Evolutionary conservation across 2,888 invertebrate species (phyloP), one percentile per base, ranked within the genome.

Genomic region (Cerastis rubricosa): DNA sequence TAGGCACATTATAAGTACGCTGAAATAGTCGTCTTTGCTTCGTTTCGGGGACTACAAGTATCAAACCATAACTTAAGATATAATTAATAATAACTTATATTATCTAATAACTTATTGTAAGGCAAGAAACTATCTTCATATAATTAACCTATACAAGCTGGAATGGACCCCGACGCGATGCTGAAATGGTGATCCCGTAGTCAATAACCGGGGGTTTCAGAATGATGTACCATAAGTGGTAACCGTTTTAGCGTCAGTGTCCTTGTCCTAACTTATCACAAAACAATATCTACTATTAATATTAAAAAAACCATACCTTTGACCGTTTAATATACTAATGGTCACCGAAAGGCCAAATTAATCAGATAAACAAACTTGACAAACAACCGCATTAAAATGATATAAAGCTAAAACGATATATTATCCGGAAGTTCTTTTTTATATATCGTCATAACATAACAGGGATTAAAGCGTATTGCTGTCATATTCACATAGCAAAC

Each of bases 401-500:
- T 25, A 17, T 9, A 40, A n/a, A 61, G 22, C n/a, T 29, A 64
- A 22, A 57, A 65, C 54, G 22, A 11, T 35, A 12, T 29, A 71
- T 59, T 43, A 49, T 14, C 45, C 22, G 9, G 40, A 65, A 74
- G 22, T 69, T 51, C 29, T 69, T 49, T 51, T 14, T 49, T 54
- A 47, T 35, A n/a, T 51, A 43, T 68, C 63, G n/a, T 64, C 63
- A 51, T 47, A 78, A 69, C 61, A 70, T 57, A 69, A 78, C 74
- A 66, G 65, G 64, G 35, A 66, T 29, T 71, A 43, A 68, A 63
- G 57, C 66, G 25, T 66, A 57, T 51, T 75, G 22, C 69, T 75
- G 59, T 61, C 71, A 72, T 63, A 49, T 71, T 75, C 74, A 67
- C 76, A 74, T 78, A 63, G 77, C 64, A 25, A 77, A 75, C 51